Percentiles rank a stretch among this genome's conserved stretches.
Evolutionary conservation across 1,140 invertebrate genomes (phyloP).

Genomic region (Anastrepha ludens): DNA sequence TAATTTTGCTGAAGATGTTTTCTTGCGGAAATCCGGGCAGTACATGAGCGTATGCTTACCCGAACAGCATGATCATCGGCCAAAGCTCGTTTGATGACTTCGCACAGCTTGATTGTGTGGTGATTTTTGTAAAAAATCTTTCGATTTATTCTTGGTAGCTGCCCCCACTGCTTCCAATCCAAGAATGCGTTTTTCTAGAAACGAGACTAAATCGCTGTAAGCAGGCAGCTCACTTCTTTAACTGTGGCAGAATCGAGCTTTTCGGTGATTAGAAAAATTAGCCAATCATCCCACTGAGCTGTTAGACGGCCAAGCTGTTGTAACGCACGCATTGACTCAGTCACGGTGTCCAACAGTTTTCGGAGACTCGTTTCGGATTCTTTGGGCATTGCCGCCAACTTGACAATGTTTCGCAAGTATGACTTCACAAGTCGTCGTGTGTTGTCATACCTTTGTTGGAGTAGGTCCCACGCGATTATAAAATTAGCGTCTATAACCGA

Average conservation of each 20-base stretch:
- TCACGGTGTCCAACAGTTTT: not conserved
- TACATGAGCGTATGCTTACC: not conserved
- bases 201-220: not conserved
- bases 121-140: not conserved
- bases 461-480: not conserved
- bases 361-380: not conserved
- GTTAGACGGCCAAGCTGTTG: not conserved
- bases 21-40: not conserved
- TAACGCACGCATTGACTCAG: not conserved
- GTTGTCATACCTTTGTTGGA: not conserved
- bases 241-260: not conserved
- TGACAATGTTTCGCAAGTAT: not conserved
- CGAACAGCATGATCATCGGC: not conserved
- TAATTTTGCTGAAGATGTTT: not conserved
- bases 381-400: not conserved
- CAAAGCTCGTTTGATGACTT: not conserved
- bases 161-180: not conserved
- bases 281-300: not conserved
- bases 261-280: not conserved
- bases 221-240: not conserved
- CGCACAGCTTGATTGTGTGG: not conserved
- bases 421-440: not conserved
- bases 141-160: not conserved
- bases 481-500: not conserved
- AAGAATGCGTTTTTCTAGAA: not conserved